Evolutionary conservation across 2,888 invertebrate species (phyloP).

Genomic region (Lepas anatifera): DNA sequence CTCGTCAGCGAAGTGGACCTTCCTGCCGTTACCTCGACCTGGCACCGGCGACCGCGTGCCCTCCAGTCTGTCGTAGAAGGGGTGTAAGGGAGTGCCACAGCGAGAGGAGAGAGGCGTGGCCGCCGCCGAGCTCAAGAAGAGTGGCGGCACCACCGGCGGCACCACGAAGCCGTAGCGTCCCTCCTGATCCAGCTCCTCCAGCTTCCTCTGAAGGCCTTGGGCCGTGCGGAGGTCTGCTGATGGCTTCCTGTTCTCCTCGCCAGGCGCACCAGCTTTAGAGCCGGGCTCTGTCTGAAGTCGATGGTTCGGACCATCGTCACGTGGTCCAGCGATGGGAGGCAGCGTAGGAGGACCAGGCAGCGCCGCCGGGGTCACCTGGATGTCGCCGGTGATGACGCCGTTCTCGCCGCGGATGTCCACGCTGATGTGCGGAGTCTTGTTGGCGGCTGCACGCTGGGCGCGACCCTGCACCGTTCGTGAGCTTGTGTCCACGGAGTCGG

Average conservation of each 20-base stretch:
- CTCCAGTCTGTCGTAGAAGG: neutral
- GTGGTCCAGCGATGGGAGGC: neutral
- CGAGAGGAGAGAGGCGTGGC: neutral
- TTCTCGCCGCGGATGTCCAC: neutral
- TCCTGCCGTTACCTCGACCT: neutral
- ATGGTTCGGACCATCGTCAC: neutral
- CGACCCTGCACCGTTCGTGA: neutral
- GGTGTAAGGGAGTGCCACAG: neutral
- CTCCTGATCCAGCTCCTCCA: neutral
- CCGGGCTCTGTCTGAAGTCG: neutral
- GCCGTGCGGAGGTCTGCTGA: neutral
- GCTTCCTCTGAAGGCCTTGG: neutral
- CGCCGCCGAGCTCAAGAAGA: neutral
- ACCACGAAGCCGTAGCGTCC: neutral
- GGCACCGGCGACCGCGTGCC: neutral
- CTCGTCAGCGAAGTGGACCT: neutral
- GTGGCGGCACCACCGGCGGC: constrained; percentile 7
- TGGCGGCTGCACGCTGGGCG: neutral
- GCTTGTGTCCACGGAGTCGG: neutral
- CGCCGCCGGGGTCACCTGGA: neutral
- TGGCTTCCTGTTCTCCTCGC: no score
- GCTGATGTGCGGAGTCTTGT: neutral
- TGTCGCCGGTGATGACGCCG: neutral
- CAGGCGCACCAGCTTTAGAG: neutral
- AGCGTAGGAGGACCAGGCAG: neutral